Percentiles rank a stretch among this genome's conserved stretches.
Conservation (phyloP, 2,113 vertebrate species). For the Ailuropoda melanoleuca region DNA sequence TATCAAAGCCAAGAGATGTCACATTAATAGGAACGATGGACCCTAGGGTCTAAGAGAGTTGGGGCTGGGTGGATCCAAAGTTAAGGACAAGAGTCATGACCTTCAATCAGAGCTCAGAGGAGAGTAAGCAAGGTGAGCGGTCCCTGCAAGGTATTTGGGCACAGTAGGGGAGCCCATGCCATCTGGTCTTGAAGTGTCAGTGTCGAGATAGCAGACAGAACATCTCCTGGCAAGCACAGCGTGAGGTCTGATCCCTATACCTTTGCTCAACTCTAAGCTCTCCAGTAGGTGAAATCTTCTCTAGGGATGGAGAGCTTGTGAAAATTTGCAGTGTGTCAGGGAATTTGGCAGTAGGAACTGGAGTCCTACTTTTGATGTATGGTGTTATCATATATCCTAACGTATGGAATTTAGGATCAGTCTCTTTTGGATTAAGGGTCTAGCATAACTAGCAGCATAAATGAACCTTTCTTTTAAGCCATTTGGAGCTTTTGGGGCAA, state of each 20-base stretch:
- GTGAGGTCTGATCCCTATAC: not conserved
- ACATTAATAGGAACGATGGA: not conserved
- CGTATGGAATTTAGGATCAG: not conserved
- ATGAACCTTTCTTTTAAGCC: not conserved
- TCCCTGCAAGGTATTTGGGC: not conserved
- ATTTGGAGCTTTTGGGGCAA: not conserved
- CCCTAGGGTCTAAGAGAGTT: not conserved
- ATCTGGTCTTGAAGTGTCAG: not conserved
- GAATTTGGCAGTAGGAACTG: not conserved
- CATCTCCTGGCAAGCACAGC: not conserved
- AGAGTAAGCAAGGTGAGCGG: not conserved
- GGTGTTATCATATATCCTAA: not conserved
- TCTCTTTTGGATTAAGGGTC: not conserved
- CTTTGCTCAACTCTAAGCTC: not conserved
- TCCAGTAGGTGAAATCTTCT: not conserved
- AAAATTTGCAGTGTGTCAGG: not conserved
- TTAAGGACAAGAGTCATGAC: not conserved
- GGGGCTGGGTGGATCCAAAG: not conserved
- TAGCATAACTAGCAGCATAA: not conserved
- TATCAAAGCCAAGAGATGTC: not conserved
- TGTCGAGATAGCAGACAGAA: not conserved
- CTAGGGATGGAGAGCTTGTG: not conserved
- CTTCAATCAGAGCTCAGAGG: not conserved
- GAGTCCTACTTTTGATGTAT: not conserved
- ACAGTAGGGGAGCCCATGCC: not conserved